Evolutionary conservation across 2,888 invertebrate species (phyloP), one percentile per base, ranked within the genome.

Genomic region (Idaea aversata): DNA sequence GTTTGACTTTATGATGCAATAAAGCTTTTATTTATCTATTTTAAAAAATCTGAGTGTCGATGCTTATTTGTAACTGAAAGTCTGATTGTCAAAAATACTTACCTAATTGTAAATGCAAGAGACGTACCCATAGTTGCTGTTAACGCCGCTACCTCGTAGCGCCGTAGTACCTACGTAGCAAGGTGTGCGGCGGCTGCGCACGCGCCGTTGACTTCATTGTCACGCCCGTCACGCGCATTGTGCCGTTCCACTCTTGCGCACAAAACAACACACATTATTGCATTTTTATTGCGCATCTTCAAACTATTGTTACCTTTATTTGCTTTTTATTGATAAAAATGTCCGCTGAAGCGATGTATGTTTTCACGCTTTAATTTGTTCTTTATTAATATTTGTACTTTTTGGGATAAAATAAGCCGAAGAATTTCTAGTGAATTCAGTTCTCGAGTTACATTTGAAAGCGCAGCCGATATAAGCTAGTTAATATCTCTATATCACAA

Each of bases 281-380:
- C 89, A 83, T 89, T 90, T 91, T 91, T 88, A 91, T 92, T 90
- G 87, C 90, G 85, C 90, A 89, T 91, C 92, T 90, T 91, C 88
- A 89, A 85, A 87, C 86, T 85, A 84, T 91, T 91, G 89, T 91
- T 88, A 85, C 80, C 84, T 86, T 86, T 90, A 86, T 88, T 84
- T 79, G 83, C 82, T 89, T 89, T 91, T 91, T 89, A 86, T 82
- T 78, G 79, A 83, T 81, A 82, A 85, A 87, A 82, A 84, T 77
- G 85, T 85, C 87, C 80, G 77, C 73, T 77, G 72, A 76, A 76
- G 85, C 85, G 88, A 92, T 90, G 85, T 91, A 93, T 91, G 89
- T 82, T 83, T 90, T 92, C 90, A 93, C 90, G 92, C 82, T 85
- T 77, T 91, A 86, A 93, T 91, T 84, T 75, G 79, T 82, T 80